Evolutionary conservation across 2,113 vertebrate genomes (phyloP).

Genomic region (Hippocampus comes): DNA sequence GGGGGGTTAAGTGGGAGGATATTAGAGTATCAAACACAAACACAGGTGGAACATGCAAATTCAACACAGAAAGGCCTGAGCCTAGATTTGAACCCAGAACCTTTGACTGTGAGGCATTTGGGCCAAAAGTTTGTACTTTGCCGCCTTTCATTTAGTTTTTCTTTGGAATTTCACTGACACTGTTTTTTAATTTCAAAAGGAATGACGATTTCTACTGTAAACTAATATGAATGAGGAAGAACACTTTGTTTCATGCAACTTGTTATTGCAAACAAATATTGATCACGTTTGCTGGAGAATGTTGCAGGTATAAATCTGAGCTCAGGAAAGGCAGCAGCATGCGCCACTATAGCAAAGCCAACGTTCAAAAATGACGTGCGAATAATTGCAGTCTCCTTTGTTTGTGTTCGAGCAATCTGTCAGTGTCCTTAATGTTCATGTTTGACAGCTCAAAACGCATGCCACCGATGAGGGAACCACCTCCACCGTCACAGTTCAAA

Average conservation of each 20-base stretch:
- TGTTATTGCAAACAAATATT: too few species aligned
- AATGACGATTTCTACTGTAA: not conserved
- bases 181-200: not conserved
- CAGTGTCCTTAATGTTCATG: conserved; percentile 14
- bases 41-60: not conserved
- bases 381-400: not conserved
- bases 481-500: conserved; percentile 29
- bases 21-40: too few species aligned
- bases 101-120: too few species aligned
- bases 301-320: too few species aligned
- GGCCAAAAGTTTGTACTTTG: too few species aligned
- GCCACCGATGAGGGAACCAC: conserved; percentile 30
- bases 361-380: not conserved
- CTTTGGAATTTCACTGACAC: too few species aligned
- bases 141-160: too few species aligned
- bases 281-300: too few species aligned
- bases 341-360: not conserved
- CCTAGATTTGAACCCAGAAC: too few species aligned
- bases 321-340: not conserved
- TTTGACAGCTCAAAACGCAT: conserved; percentile 16
- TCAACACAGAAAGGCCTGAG: too few species aligned
- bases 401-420: conserved; percentile 2
- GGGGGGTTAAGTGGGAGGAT: not conserved
- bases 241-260: not conserved
- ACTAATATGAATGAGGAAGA: not conserved